phyloP scores from a whole-genome alignment of 2,797 vertebrate genomes.

The Acipenser transmontanus region DNA sequence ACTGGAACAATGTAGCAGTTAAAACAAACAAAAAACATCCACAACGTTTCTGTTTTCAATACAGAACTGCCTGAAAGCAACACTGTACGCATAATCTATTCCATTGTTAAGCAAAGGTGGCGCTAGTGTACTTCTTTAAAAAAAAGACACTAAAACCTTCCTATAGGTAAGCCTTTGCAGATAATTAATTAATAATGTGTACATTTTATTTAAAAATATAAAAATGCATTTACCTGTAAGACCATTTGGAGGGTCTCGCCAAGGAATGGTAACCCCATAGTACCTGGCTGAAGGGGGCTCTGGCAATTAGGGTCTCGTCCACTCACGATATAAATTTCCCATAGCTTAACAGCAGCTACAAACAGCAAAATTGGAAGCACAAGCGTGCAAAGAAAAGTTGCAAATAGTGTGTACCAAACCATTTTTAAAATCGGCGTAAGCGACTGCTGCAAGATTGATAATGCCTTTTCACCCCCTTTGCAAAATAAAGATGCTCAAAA shows the following conservation, averaged over 20 bases:
- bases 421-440: constrained; percentile 40
- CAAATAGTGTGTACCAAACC: constrained; percentile 73
- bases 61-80: too few relatives aligned
- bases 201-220: too few relatives aligned
- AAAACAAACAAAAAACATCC: too few relatives aligned
- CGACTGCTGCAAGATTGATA: too few relatives aligned
- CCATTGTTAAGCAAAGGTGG: not conserved
- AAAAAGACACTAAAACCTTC: not conserved
- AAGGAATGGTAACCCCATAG: constrained; percentile 93
- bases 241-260: constrained; percentile 94
- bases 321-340: constrained; percentile 77
- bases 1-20: too few relatives aligned
- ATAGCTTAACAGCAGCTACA: constrained; percentile 77
- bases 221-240: constrained; percentile 71
- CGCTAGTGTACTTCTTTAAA: not conserved
- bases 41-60: too few relatives aligned
- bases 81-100: too few relatives aligned
- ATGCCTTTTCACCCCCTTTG: too few relatives aligned
- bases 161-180: too few relatives aligned
- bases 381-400: constrained; percentile 79
- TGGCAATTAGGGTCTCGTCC: constrained; percentile 71
- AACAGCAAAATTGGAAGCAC: constrained; percentile 81
- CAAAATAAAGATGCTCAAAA: constrained; percentile 16
- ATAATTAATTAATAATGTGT: too few relatives aligned
- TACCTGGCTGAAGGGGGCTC: constrained; percentile 83